Base-by-base conservation (phyloP, 1,140 invertebrate genomes). In the Pemphigus obesinymphae region DNA sequence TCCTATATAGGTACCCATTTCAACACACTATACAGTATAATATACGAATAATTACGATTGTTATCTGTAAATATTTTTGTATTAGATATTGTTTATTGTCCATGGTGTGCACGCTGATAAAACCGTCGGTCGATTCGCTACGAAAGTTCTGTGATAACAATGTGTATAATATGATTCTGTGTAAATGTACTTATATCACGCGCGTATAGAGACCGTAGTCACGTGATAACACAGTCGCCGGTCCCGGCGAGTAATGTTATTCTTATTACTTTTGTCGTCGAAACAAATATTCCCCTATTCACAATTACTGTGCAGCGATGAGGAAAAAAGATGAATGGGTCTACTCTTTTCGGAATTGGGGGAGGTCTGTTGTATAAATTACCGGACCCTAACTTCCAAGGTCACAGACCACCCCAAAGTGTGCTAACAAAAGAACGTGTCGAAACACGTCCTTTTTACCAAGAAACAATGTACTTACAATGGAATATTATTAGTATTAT, bases 371-470 rank as follows among this genome's bases (percentile, higher is more conserved):
- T 10, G 70, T 48, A 13, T 50, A 23, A 34, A 53, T 53, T 55
- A 37, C 55, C 20, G 50, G 31, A 78, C 50, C 75, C 75, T 40
- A 58, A 78, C 31, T 78, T 61, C 50, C 75, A 78, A 78, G 75
- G 75, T 78, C 50, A n/a, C n/a, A 15, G 75, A 78, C 75, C 75
- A 78, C 75, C 75, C 40, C n/a, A 6, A 29, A 58, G 73, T 11
- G 37, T 23, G 13, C 37, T 23, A 58, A 78, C 75, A 78, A 78
- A 45, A 78, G 75, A 11, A 58, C 34, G 48, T 78, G 75, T 78
- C n/a, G 48, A 34, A 78, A 55, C 75, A 37, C 50, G 53, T 78
- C 31, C 75, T 58, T 78, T 55, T 58, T 78, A 78, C 75, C 4
- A 23, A 55, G 75, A 78, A 76, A 78, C 75, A n/a, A 40, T 17